Evolutionary conservation across 2,797 vertebrate species (phyloP).

Genomic region (Coreius guichenoti): DNA sequence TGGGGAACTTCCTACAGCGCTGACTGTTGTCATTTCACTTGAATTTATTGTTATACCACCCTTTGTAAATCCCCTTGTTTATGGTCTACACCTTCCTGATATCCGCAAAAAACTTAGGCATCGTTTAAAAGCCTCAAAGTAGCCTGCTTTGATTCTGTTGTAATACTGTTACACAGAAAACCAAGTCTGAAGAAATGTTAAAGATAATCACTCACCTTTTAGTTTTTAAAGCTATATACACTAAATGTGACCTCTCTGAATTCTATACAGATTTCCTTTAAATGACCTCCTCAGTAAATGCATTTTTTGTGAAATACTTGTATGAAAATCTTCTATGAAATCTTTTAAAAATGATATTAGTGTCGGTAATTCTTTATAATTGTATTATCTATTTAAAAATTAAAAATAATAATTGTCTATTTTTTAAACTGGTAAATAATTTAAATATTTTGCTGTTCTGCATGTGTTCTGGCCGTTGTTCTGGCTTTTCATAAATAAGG

Average conservation of each 20-base stretch:
- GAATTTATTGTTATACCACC: slow-evolving; percentile 72
- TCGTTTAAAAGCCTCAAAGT: slow-evolving; percentile 9
- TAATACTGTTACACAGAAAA: not conserved
- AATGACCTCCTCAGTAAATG: too few relatives aligned
- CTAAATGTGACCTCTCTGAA: not conserved
- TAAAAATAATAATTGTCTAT: too few relatives aligned
- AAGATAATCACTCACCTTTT: not conserved
- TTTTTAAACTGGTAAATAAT: too few relatives aligned
- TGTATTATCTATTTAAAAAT: too few relatives aligned
- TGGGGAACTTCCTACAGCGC: slow-evolving; percentile 52
- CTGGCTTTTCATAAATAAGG: too few relatives aligned
- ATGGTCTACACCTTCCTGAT: slow-evolving; percentile 70
- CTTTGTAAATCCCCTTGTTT: slow-evolving; percentile 70
- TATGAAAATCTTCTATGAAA: not conserved
- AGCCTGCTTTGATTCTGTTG: not conserved
- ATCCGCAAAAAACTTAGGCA: slow-evolving; percentile 60
- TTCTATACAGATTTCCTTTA: not conserved
- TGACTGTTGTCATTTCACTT: slow-evolving; percentile 64
- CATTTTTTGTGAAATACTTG: too few relatives aligned
- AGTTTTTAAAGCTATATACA: not conserved
- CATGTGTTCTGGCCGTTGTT: too few relatives aligned
- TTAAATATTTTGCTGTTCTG: too few relatives aligned
- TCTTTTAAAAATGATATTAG: too few relatives aligned
- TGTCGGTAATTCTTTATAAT: too few relatives aligned
- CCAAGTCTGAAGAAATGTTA: not conserved